Percentiles rank a stretch among this genome's conserved stretches.
Evolutionary conservation across 2,113 vertebrate genomes (phyloP).

Genomic region (Sialia sialis): DNA sequence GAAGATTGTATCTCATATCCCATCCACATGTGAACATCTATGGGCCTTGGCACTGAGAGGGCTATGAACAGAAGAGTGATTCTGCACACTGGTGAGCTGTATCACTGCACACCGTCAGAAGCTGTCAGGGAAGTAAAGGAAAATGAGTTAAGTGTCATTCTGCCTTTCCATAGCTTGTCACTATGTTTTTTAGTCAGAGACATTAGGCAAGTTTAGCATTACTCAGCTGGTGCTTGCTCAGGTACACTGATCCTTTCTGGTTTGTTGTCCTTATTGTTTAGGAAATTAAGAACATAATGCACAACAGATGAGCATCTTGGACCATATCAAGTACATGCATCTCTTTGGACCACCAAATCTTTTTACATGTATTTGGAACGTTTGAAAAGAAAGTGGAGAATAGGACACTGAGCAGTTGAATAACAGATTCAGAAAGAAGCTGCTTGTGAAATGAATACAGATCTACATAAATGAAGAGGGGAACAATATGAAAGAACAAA

Average conservation of each 20-base stretch:
- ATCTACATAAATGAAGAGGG: background rate
- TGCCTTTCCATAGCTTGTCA: background rate
- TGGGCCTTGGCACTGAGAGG: background rate
- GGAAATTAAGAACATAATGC: background rate
- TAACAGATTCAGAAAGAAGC: background rate
- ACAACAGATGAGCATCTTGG: background rate
- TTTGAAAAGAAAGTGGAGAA: background rate
- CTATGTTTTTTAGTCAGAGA: background rate
- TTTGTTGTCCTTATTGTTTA: background rate
- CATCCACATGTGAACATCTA: background rate
- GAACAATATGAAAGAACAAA: background rate
- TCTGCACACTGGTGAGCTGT: background rate
- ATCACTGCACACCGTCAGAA: constrained; percentile 2
- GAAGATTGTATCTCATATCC: background rate
- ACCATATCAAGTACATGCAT: background rate
- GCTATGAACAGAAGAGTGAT: background rate
- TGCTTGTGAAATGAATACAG: constrained; percentile 15
- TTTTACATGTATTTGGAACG: background rate
- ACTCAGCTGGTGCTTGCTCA: background rate
- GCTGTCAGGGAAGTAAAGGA: background rate
- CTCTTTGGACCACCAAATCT: background rate
- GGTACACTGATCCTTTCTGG: background rate
- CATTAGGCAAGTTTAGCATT: background rate
- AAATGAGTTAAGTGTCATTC: constrained; percentile 4
- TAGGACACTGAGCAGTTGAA: background rate